Conservation (phyloP, 2,797 vertebrate species). For the Sitta carolinensis region DNA sequence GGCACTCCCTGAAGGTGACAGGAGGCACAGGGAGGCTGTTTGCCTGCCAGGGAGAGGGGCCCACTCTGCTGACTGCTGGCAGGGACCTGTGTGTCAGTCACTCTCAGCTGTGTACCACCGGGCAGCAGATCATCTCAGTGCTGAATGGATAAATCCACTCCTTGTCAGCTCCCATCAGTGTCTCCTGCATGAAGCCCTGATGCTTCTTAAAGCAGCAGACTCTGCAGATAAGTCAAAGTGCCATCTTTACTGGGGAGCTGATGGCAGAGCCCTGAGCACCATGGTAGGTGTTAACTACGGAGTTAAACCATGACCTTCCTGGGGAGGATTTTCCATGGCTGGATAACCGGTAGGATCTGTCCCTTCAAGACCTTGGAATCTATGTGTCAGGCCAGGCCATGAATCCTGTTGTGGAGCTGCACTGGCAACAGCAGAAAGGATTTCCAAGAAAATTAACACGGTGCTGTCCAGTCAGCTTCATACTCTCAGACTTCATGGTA, state of each 20-base stretch:
- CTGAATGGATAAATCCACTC: constrained; percentile 60
- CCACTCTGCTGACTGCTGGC: constrained; percentile 38
- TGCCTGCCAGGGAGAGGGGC: neutral
- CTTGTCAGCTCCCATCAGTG: constrained; percentile 66
- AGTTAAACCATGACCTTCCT: neutral
- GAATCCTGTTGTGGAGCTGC: neutral
- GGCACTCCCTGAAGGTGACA: neutral
- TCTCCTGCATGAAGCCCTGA: constrained; percentile 15
- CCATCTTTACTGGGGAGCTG: neutral
- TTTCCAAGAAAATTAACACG: neutral
- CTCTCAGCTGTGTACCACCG: constrained; percentile 2
- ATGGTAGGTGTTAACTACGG: neutral
- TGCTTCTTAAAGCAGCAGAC: constrained; percentile 52
- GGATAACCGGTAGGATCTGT: neutral
- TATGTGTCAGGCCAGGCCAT: neutral
- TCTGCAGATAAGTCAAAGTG: neutral
- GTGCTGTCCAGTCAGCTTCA: neutral
- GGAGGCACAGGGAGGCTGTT: constrained; percentile 2
- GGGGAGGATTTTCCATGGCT: neutral
- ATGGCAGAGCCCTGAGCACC: neutral
- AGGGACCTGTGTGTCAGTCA: constrained; percentile 11
- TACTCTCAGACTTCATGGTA: neutral
- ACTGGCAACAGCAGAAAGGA: neutral
- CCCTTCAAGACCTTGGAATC: neutral
- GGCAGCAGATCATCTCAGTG: constrained; percentile 46